Evolutionary conservation across 1,140 invertebrate species (phyloP), one percentile per base, ranked within the genome.

Genomic region (Neodiprion virginianus): DNA sequence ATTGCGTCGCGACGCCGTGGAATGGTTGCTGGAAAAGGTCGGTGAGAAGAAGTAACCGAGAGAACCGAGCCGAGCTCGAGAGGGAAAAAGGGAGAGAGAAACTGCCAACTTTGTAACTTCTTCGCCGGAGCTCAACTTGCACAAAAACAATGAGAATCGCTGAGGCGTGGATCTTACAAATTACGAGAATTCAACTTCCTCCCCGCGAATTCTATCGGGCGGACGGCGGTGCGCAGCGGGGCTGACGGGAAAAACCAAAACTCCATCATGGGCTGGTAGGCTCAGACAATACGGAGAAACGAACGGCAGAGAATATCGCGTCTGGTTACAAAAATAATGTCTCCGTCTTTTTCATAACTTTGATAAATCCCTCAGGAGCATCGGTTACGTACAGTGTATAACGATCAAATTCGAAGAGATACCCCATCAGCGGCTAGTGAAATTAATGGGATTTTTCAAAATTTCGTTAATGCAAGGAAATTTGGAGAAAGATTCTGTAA

Each of bases 201-300:
- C 53, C 53, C n/a, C 53, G 28, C 28, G 28, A 5, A 40, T 61
- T 61, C 53, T 12, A 11, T 61, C n/a, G 11, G 53, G 53, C 7
- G 53, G n/a, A n/a, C 11, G 53, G 11, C 11, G n/a, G n/a, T 11
- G 11, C n/a, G 53, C n/a, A 61, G 53, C 53, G 11, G 3, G 53
- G n/a, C 11, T 12, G 11, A 61, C 53, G 1, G 53, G 11, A 61
- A 61, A n/a, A 61, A 61, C 53, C 11, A 61, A n/a, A 61, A 12
- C 11, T 61, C 53, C n/a, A n/a, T n/a, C 53, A 61, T n/a, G 53
- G 53, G 53, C 53, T 61, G 53, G 53, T 61, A 61, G 53, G 53
- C 53, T n/a, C 7, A 61, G 53, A 61, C 53, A 61, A 61, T 61
- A 61, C 53, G 53, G 8, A 61, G 28, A 40, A 40, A 1, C 28